Percentiles rank a stretch among this genome's conserved stretches.
Conservation (phyloP, 1,140 invertebrate genomes). For the Melitaea cinxia region DNA sequence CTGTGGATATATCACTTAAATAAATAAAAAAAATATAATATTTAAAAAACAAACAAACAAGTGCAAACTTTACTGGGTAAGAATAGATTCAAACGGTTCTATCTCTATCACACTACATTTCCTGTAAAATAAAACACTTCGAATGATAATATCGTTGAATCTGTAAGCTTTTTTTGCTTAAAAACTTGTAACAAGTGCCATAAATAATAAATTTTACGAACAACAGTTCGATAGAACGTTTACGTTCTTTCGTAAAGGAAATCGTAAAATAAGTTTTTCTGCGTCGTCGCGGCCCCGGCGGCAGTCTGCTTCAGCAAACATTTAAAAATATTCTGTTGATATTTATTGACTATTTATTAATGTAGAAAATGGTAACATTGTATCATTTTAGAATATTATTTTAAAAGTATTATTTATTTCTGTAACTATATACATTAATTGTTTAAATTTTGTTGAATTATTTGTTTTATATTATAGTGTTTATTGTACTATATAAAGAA, state of each 20-base stretch:
- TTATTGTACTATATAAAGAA: no score
- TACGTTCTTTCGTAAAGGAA: slow-evolving; percentile 64
- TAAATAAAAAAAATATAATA: no score
- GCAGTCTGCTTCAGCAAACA: slow-evolving; percentile 41
- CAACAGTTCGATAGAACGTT: slow-evolving; percentile 58
- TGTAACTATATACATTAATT: no score
- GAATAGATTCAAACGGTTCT: no score
- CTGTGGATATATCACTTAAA: no score
- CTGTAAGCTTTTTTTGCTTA: slow-evolving; percentile 47
- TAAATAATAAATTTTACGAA: slow-evolving; percentile 75
- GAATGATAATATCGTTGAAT: slow-evolving; percentile 52
- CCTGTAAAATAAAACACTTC: slow-evolving; percentile 27
- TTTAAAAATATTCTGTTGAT: slow-evolving; percentile 9
- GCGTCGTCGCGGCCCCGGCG: slow-evolving; percentile 49
- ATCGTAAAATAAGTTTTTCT: slow-evolving; percentile 79
- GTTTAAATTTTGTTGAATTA: no score
- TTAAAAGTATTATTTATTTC: no score
- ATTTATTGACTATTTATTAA: neutral
- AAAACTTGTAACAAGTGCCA: slow-evolving; percentile 62
- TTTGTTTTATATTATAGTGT: no score
- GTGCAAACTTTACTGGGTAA: no score
- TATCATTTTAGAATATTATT: neutral
- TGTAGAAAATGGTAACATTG: neutral
- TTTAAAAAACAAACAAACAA: no score
- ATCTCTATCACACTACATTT: neutral